Evolutionary conservation across 2,797 vertebrate species (phyloP).

Genomic region (Pseudochaenichthys georgianus): DNA sequence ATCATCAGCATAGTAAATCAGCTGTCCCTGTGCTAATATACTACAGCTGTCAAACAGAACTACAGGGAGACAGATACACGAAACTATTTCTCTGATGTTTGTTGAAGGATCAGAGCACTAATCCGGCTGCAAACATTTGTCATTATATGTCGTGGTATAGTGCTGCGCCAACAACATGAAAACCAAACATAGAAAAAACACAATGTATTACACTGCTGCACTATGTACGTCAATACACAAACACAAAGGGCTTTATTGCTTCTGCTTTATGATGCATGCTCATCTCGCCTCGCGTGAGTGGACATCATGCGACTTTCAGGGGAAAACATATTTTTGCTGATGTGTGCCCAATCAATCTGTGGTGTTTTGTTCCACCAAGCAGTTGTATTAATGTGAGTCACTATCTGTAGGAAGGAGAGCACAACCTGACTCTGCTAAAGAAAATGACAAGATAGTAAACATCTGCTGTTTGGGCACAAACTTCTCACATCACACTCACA

Average conservation of each 20-base stretch:
- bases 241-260: background rate
- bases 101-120: constrained; percentile 51
- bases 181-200: constrained; percentile 31
- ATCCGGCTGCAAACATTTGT: constrained; percentile 56
- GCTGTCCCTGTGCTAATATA: constrained; percentile 54
- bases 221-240: constrained; percentile 1
- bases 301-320: constrained; percentile 28
- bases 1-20: constrained; percentile 61
- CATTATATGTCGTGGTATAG: constrained; percentile 22
- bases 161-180: constrained; percentile 21
- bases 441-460: constrained; percentile 23
- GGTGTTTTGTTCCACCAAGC: constrained; percentile 35
- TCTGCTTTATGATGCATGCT: background rate
- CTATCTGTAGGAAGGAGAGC: constrained; percentile 17
- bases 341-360: constrained; percentile 11
- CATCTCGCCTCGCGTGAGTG: constrained; percentile 1
- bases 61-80: constrained; percentile 21
- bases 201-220: background rate
- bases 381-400: constrained; percentile 48
- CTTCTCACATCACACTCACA: constrained; percentile 1
- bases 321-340: constrained; percentile 31
- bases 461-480: constrained; percentile 24
- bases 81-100: constrained; percentile 61
- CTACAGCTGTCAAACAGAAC: constrained; percentile 61
- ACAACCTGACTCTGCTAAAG: constrained; percentile 31